Conservation (phyloP, 2,888 invertebrate species). For the Cordilura impudica region DNA sequence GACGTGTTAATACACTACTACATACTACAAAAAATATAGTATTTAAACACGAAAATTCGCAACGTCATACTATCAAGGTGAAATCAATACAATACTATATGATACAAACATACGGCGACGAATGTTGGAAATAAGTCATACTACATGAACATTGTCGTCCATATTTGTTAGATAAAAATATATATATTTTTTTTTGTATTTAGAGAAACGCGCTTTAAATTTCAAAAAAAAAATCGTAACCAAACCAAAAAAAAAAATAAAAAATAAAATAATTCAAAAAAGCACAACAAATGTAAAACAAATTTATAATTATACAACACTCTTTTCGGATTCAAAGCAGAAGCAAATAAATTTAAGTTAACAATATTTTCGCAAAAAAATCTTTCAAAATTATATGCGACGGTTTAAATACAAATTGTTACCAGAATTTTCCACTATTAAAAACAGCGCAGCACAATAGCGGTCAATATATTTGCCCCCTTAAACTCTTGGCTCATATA, state of each 20-base stretch:
- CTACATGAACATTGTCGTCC: not conserved
- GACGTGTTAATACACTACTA: slow-evolving; percentile 1
- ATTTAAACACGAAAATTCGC: slow-evolving; percentile 34
- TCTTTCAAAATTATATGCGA: slow-evolving; percentile 1
- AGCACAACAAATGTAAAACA: not conserved
- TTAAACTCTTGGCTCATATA: slow-evolving; percentile 21
- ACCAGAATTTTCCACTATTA: slow-evolving; percentile 52
- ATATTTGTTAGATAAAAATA: not conserved
- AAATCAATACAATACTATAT: slow-evolving; percentile 49
- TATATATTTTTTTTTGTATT: not conserved
- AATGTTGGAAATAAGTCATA: not conserved
- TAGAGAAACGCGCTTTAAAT: slow-evolving; percentile 17
- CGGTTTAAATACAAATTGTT: slow-evolving; percentile 10
- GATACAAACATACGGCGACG: not conserved
- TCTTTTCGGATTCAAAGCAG: not conserved
- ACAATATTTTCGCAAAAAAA: slow-evolving; percentile 12
- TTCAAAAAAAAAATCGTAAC: slow-evolving; percentile 23
- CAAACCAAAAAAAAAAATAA: slow-evolving; percentile 10
- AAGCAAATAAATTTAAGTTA: slow-evolving; percentile 8
- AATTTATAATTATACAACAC: slow-evolving; percentile 21
- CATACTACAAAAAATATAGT: not conserved
- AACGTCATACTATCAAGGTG: slow-evolving; percentile 57
- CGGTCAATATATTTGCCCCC: slow-evolving; percentile 23
- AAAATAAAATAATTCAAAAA: slow-evolving; percentile 5
- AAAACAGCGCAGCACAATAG: not conserved